These are phyloP conservation scores for Cephus cinctus DNA, from an alignment of 1,140 invertebrate species.

Conservation along the genomic window DNA sequence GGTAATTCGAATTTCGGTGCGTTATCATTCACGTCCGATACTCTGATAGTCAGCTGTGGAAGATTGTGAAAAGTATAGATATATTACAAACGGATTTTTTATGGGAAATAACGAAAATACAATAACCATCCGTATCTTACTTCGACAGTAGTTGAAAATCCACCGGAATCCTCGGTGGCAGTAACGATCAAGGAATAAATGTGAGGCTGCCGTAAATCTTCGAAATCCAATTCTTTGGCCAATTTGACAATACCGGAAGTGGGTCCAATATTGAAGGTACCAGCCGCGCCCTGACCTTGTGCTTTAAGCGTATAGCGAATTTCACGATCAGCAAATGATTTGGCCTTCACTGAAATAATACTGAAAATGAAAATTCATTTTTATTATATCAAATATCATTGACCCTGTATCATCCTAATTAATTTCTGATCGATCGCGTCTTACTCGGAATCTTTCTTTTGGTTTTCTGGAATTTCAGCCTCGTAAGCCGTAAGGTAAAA, in stretches of 20 bases:
- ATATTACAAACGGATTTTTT: no score
- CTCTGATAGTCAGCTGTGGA: conserved; percentile 80
- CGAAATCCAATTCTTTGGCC: conserved; percentile 93
- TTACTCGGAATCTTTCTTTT: conserved; percentile 95
- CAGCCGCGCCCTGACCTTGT: conserved; percentile 89
- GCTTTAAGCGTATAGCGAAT: conserved; percentile 92
- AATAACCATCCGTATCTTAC: conserved; percentile 55
- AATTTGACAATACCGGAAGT: conserved; percentile 91
- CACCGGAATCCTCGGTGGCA: conserved; percentile 92
- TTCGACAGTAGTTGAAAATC: conserved; percentile 93
- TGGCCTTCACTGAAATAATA: conserved; percentile 94
- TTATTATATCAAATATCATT: not conserved
- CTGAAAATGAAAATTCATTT: conserved; percentile 60
- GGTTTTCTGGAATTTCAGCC: conserved; percentile 92
- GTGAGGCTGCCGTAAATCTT: conserved; percentile 89
- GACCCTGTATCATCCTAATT: not conserved
- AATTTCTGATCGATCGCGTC: conserved; percentile 47
- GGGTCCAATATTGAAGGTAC: conserved; percentile 93
- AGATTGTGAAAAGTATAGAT: no score
- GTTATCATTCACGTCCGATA: conserved; percentile 94
- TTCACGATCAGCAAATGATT: conserved; percentile 92
- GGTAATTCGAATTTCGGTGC: conserved; percentile 92
- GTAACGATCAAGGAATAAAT: conserved; percentile 90
- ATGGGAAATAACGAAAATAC: not conserved
- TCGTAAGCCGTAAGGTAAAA: conserved; percentile 93